Percentiles rank a stretch among this genome's conserved stretches.
phyloP scores from a whole-genome alignment of 1,140 invertebrate species.

The Harpegnathos saltator region DNA sequence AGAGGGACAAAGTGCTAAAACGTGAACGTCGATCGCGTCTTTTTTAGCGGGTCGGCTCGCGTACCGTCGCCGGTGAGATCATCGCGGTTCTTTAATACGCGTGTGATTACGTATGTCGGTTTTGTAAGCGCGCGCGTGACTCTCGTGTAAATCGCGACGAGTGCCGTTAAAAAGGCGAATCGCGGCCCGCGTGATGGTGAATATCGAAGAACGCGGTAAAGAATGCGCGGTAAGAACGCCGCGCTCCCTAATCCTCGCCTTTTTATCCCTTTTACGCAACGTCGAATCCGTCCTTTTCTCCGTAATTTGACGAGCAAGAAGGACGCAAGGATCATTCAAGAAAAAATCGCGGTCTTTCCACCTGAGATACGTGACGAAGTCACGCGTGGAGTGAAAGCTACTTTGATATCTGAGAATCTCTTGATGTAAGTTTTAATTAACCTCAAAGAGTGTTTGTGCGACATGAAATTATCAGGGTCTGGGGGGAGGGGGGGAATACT shows the following conservation, averaged over 20 bases:
- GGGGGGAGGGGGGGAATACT: too few relatives aligned
- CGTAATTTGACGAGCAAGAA: too few relatives aligned
- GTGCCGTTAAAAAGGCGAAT: neutral
- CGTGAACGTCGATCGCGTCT: constrained; percentile 1
- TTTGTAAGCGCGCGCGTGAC: constrained; percentile 45
- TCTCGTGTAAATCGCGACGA: constrained; percentile 9
- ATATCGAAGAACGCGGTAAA: constrained; percentile 32
- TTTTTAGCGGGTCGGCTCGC: constrained; percentile 17
- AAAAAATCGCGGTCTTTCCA: too few relatives aligned
- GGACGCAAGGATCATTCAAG: too few relatives aligned
- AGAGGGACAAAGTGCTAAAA: constrained; percentile 8
- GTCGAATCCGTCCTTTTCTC: too few relatives aligned
- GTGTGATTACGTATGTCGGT: constrained; percentile 46
- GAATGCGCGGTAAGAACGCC: neutral
- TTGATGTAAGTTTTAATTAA: too few relatives aligned
- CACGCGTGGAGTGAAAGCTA: too few relatives aligned
- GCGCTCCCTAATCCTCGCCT: too few relatives aligned
- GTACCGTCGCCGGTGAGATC: constrained; percentile 18
- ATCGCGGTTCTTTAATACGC: constrained; percentile 29
- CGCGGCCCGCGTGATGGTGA: constrained; percentile 14
- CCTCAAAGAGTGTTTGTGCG: too few relatives aligned
- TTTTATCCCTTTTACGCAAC: neutral
- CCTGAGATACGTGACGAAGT: too few relatives aligned
- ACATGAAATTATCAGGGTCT: too few relatives aligned
- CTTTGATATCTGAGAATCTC: too few relatives aligned